Evolutionary conservation across 2,113 vertebrate species (phyloP), one percentile per base, ranked within the genome.

Genomic region (Psettodes erumei): DNA sequence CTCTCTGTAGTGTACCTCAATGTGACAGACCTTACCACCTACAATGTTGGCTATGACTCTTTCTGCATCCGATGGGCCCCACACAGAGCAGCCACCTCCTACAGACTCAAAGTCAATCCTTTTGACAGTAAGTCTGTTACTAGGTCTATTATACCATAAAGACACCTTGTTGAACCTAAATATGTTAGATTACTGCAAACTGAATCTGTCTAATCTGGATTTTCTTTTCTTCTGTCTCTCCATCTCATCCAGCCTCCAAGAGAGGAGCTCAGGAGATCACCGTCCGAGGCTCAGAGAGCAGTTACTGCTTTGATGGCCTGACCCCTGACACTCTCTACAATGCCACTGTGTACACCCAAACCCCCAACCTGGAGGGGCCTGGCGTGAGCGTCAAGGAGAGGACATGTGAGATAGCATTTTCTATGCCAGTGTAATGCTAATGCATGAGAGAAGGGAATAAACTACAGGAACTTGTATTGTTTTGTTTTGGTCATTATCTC

Each of bases 21-120:
- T 55, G 96, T 99, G 82, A 96, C 96, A 9, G 96, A 96, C 86
- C 89, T 99, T 86, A 95, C 74, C 83, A 97, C 93, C 51, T 97
- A 98, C 86, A 94, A 98, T 25, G 93, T 98, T 5, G 95, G 93
- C 47, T 96, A 96, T 83, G 95, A 99, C 76, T 93, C 92, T 1
- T 96, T 96, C 91, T 99, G 98, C 90, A 86, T 98, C 55, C 91
- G 90, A 63, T 99, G 97, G 98, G 93, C 95, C 1, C 93, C 96
- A 77, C 98, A 99, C 79, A 93, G 97, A 61, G 93, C 96, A 58
- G 98, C 97, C 28, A 96, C 97, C 16, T 99, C 98, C 7, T 99
- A 99, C 93, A 96, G 98, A 73, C 92, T 99, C 32, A 97, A 96
- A 86, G 80, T 98, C 54, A 96, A 95, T 70, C 98, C 97, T 38